Conservation (phyloP, 2,888 invertebrate species). For the Psococerastis gibbosa region DNA sequence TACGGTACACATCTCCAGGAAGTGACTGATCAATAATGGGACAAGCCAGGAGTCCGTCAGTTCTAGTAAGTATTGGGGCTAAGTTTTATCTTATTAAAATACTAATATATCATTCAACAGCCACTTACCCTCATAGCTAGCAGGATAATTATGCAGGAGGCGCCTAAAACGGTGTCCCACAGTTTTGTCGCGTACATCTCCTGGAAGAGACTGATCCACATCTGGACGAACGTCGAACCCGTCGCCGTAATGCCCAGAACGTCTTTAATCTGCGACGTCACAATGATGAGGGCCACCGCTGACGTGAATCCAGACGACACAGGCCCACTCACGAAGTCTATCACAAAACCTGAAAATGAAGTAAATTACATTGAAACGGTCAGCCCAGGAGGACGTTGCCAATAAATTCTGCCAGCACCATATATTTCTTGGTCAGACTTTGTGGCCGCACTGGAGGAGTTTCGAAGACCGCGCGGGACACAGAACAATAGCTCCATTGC, state of each 20-base stretch:
- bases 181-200: constrained; percentile 43
- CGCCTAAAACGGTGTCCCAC: constrained; percentile 58
- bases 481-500: no score
- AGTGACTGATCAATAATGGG: no score
- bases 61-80: no score
- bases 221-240: constrained; percentile 58
- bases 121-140: constrained; percentile 52
- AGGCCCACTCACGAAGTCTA: constrained; percentile 78
- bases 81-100: no score
- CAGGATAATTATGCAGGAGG: constrained; percentile 51
- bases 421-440: no score
- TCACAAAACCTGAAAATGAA: constrained; percentile 53
- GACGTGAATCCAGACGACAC: constrained; percentile 81
- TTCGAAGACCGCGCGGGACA: no score
- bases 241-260: constrained; percentile 51
- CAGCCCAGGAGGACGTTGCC: no score
- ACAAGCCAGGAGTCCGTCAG: constrained; percentile 47
- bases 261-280: constrained; percentile 75
- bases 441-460: no score
- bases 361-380: no score
- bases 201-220: constrained; percentile 50
- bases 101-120: no score
- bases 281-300: constrained; percentile 73
- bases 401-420: no score
- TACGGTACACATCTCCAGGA: no score